These are phyloP conservation scores for Silurus meridionalis DNA, from an alignment of 2,113 vertebrate species.

Conservation along the genomic window DNA sequence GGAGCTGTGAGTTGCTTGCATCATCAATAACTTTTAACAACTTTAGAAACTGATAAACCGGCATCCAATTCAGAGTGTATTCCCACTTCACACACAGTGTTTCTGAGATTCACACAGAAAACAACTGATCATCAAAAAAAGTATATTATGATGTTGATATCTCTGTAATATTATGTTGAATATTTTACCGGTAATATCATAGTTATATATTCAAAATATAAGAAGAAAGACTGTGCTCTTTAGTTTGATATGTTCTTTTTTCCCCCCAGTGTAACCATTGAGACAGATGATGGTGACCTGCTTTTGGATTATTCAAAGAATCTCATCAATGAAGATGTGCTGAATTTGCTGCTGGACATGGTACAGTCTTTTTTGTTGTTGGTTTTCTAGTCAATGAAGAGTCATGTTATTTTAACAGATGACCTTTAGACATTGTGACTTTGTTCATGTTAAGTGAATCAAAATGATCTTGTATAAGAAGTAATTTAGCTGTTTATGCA, in stretches of 20 bases:
- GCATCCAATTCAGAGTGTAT: neutral
- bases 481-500: neutral
- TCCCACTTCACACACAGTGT: neutral
- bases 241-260: neutral
- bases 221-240: neutral
- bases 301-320: constrained; percentile 97
- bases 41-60: neutral
- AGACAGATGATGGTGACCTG: constrained; percentile 85
- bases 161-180: neutral
- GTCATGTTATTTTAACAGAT: neutral
- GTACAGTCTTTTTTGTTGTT: constrained; percentile 65
- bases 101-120: neutral
- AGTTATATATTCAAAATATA: neutral
- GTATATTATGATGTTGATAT: neutral
- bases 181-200: neutral
- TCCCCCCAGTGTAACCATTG: constrained; percentile 18
- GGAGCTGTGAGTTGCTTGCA: neutral
- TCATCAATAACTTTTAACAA: neutral
- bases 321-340: constrained; percentile 86
- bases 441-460: neutral
- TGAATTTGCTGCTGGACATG: constrained; percentile 89
- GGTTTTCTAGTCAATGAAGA: neutral
- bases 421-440: neutral
- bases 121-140: neutral
- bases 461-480: neutral